Conservation (phyloP, 2,888 invertebrate species). For the Eupithecia insigniata region DNA sequence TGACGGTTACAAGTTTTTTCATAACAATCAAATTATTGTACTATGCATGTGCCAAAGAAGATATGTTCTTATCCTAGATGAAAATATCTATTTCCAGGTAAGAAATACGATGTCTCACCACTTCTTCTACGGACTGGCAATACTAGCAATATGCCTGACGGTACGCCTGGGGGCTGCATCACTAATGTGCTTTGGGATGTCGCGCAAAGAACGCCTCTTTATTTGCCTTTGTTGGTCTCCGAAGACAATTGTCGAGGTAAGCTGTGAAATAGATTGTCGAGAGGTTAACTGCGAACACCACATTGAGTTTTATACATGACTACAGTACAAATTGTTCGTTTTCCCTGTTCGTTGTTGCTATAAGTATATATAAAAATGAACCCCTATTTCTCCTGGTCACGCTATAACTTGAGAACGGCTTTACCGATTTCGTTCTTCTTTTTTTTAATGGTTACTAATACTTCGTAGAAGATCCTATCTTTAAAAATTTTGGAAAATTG, state of each 20-base stretch:
- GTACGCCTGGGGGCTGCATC: constrained; percentile 61
- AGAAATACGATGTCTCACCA: constrained; percentile 55
- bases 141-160: constrained; percentile 64
- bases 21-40: not conserved
- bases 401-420: too few relatives aligned
- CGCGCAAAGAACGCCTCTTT: constrained; percentile 84
- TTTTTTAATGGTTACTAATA: too few relatives aligned
- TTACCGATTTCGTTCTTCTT: too few relatives aligned
- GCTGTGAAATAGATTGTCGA: constrained; percentile 8
- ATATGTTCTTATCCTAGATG: not conserved
- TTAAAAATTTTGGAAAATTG: too few relatives aligned
- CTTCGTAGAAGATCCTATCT: too few relatives aligned
- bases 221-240: constrained; percentile 88
- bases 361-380: too few relatives aligned
- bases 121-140: constrained; percentile 68
- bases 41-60: not conserved
- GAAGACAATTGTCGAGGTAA: constrained; percentile 88
- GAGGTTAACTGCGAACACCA: constrained; percentile 1
- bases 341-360: not conserved
- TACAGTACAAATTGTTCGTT: not conserved
- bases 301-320: not conserved
- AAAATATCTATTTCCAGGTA: constrained; percentile 58
- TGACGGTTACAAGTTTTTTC: too few relatives aligned
- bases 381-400: too few relatives aligned
- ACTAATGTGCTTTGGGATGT: constrained; percentile 76